These are phyloP conservation scores for Ectropis grisescens DNA, from an alignment of 1,140 invertebrate genomes.

Conservation along the genomic window DNA sequence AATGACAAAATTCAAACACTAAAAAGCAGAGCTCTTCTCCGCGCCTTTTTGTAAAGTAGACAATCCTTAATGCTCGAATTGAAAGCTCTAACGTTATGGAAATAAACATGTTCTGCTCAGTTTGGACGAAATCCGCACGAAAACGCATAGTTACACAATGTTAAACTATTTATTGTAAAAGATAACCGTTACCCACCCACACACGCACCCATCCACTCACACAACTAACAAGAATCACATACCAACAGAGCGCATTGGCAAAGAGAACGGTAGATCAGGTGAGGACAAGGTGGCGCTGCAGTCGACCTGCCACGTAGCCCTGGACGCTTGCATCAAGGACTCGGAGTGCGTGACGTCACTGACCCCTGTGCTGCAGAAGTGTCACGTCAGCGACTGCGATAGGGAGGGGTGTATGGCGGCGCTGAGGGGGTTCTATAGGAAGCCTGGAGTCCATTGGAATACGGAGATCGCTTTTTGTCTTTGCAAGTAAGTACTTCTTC, in stretches of 20 bases:
- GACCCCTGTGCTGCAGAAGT: conserved; percentile 84
- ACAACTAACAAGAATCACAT: conserved; percentile 19
- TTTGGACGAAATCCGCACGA: too few relatives aligned
- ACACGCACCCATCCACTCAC: too few relatives aligned
- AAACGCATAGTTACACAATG: too few relatives aligned
- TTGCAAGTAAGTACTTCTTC: conserved; percentile 90
- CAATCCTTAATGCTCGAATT: too few relatives aligned
- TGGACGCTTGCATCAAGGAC: conserved; percentile 83
- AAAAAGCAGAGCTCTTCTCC: too few relatives aligned
- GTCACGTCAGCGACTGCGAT: conserved; percentile 82
- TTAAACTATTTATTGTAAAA: too few relatives aligned
- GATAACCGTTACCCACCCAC: too few relatives aligned
- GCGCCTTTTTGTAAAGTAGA: too few relatives aligned
- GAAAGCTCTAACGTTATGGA: too few relatives aligned
- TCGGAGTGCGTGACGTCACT: conserved; percentile 81
- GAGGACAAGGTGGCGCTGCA: conserved; percentile 70
- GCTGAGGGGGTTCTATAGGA: conserved; percentile 87
- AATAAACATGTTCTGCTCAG: too few relatives aligned
- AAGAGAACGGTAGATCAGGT: conserved; percentile 64
- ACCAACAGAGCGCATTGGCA: conserved; percentile 63
- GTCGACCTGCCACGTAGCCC: conserved; percentile 82
- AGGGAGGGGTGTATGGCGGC: conserved; percentile 89
- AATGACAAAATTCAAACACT: too few relatives aligned
- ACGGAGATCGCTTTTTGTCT: conserved; percentile 92
- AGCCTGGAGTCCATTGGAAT: conserved; percentile 81